Percentiles rank a stretch among this genome's conserved stretches.
phyloP scores from a whole-genome alignment of 2,888 invertebrate genomes.

The Cephalotes varians region DNA sequence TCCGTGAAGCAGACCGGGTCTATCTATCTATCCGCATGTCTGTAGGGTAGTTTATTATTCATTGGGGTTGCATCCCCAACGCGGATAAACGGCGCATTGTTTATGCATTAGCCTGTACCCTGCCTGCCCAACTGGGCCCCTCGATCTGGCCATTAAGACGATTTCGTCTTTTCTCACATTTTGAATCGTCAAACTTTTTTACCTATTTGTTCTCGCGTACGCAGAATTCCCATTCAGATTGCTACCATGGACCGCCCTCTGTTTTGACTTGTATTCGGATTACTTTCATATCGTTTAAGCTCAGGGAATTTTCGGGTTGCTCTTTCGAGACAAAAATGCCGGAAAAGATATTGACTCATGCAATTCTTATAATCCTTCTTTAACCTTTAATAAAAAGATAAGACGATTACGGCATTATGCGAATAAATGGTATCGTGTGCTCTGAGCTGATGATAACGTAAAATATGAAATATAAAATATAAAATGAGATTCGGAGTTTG shows the following conservation, averaged over 20 bases:
- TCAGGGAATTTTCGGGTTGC: neutral
- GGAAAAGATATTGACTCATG: neutral
- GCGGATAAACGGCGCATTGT: constrained; percentile 83
- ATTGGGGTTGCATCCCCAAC: constrained; percentile 80
- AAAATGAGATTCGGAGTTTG: constrained; percentile 20
- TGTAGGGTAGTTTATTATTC: constrained; percentile 81
- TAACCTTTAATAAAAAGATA: constrained; percentile 20
- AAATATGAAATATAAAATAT: constrained; percentile 38
- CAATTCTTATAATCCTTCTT: constrained; percentile 32
- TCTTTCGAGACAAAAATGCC: neutral
- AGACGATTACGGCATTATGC: constrained; percentile 26
- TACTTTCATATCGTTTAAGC: neutral
- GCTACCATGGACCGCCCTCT: neutral
- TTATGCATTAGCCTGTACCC: constrained; percentile 82
- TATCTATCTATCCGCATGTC: constrained; percentile 74
- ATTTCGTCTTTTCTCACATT: constrained; percentile 70
- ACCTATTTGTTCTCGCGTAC: constrained; percentile 52
- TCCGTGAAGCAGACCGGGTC: constrained; percentile 68
- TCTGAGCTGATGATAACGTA: neutral
- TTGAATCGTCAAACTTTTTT: constrained; percentile 56
- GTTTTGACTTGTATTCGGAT: neutral
- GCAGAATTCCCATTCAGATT: constrained; percentile 6
- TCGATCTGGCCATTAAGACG: constrained; percentile 66
- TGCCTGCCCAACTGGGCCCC: constrained; percentile 60
- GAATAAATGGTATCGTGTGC: neutral